Evolutionary conservation across 2,113 vertebrate genomes (phyloP).

Genomic region (Falco punctatus): DNA sequence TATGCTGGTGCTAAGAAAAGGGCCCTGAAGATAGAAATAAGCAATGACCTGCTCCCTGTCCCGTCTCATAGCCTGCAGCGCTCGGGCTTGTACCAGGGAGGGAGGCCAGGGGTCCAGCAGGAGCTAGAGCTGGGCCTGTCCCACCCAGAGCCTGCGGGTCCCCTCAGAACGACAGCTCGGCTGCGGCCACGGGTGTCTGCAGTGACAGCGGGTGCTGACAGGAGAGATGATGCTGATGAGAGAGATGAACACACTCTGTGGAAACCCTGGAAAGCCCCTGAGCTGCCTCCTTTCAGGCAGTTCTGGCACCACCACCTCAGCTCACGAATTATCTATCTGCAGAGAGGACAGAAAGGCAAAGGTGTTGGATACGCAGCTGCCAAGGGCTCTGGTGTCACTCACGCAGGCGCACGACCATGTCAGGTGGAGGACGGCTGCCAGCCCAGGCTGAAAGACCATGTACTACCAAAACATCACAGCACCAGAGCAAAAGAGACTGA

Average conservation of each 20-base stretch:
- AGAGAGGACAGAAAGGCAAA: background rate
- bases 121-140: background rate
- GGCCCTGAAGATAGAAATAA: background rate
- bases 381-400: background rate
- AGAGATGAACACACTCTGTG: background rate
- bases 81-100: accelerated
- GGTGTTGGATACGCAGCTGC: background rate
- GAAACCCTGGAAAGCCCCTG: background rate
- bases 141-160: background rate
- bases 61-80: accelerated
- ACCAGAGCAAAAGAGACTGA: background rate
- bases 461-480: background rate
- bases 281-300: background rate
- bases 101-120: background rate
- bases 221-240: background rate
- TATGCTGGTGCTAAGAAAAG: background rate
- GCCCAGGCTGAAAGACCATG: background rate
- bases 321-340: background rate
- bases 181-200: accelerated
- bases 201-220: background rate
- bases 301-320: background rate
- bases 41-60: background rate
- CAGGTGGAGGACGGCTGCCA: background rate
- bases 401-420: accelerated
- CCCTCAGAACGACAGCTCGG: background rate